Evolutionary conservation across 2,888 invertebrate species (phyloP).

Genomic region (Lasioglossum marginatum): DNA sequence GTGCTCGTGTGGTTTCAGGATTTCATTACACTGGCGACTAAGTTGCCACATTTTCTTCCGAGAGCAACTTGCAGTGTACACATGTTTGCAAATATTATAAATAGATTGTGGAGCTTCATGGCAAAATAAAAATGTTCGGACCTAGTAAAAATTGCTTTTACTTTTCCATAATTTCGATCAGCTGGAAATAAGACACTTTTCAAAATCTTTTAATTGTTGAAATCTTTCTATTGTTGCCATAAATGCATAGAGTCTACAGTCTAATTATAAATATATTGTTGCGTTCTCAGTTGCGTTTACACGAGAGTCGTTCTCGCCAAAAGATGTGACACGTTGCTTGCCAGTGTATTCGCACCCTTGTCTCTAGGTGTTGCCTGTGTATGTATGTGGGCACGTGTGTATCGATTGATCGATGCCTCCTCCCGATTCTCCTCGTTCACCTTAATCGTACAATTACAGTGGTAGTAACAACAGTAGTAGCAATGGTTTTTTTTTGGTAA

Average conservation of each 20-base stretch:
- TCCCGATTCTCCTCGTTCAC: conserved; percentile 18
- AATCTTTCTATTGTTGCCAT: neutral
- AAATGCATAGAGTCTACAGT: neutral
- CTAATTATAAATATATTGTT: neutral
- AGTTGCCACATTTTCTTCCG: neutral
- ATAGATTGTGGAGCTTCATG: neutral
- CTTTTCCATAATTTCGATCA: neutral
- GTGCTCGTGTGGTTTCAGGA: neutral
- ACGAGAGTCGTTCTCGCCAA: neutral
- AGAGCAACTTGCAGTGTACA: neutral
- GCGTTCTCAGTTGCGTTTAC: neutral
- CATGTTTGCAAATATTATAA: neutral
- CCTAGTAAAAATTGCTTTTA: no score
- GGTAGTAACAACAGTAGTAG: conserved; percentile 57
- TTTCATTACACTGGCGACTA: neutral
- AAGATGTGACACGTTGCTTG: neutral
- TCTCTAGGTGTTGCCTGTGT: neutral
- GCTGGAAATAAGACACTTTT: neutral
- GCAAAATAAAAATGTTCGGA: neutral
- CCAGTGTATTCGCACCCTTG: neutral
- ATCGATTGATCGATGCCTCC: conserved; percentile 39
- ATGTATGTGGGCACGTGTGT: neutral
- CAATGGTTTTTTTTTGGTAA: conserved; percentile 44
- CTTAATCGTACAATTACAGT: conserved; percentile 39
- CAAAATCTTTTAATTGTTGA: no score